These are phyloP conservation scores for Calyptomena viridis DNA, from an alignment of 2,113 vertebrate species.

Conservation along the genomic window DNA sequence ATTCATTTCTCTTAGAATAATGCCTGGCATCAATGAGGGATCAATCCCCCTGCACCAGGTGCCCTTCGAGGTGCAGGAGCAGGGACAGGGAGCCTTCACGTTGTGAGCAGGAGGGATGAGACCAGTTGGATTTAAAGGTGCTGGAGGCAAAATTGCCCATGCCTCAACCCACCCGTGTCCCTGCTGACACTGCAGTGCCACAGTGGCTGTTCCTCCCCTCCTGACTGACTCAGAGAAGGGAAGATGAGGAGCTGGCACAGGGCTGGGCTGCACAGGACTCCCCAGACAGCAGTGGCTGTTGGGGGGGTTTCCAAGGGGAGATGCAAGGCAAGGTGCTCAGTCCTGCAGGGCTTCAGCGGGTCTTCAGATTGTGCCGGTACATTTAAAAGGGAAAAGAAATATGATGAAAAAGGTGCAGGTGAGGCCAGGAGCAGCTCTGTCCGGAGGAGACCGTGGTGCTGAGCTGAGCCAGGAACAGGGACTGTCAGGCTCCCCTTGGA, in stretches of 20 bases:
- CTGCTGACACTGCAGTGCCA: no score
- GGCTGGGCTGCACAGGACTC: neutral
- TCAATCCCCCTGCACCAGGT: neutral
- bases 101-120: neutral
- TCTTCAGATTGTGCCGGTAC: no score
- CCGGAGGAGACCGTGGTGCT: rapidly evolving
- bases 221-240: no score
- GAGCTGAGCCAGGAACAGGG: neutral
- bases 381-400: neutral
- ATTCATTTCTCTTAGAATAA: neutral
- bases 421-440: neutral
- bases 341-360: neutral
- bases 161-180: neutral
- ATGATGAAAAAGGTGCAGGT: neutral
- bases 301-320: neutral
- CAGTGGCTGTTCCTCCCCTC: neutral
- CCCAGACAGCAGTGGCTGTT: neutral
- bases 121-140: neutral
- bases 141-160: neutral
- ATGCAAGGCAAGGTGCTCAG: neutral
- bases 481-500: neutral
- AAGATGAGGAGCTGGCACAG: neutral
- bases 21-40: neutral
- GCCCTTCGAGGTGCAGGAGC: neutral
- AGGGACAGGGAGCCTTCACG: rapidly evolving